Conservation (phyloP, 2,113 vertebrate genomes). For the Danio rerio region DNA sequence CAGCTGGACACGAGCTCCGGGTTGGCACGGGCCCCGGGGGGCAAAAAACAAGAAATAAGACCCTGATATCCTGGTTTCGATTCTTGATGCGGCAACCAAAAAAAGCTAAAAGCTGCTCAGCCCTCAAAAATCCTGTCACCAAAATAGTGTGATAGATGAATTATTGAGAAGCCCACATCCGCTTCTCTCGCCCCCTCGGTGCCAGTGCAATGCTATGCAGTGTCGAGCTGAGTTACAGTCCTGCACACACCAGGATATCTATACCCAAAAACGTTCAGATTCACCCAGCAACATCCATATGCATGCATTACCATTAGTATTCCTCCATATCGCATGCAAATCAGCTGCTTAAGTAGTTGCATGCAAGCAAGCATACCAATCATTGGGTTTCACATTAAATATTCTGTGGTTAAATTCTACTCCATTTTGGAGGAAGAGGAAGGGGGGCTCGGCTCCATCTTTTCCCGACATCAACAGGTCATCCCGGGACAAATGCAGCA, state of each 20-base stretch:
- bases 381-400: slow-evolving; percentile 6
- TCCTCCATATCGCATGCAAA: slow-evolving; percentile 1
- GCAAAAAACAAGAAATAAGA: slow-evolving; percentile 38
- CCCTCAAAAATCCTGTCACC: slow-evolving; percentile 47
- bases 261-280: slow-evolving; percentile 20
- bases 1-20: slow-evolving; percentile 69
- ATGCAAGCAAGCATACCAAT: not conserved
- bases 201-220: slow-evolving; percentile 59
- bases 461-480: slow-evolving; percentile 81
- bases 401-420: slow-evolving; percentile 35
- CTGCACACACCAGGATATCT: slow-evolving; percentile 59
- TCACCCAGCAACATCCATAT: slow-evolving; percentile 25
- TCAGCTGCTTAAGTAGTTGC: not conserved
- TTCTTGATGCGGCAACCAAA: slow-evolving; percentile 9
- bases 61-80: slow-evolving; percentile 43
- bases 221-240: slow-evolving; percentile 63
- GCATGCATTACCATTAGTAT: not conserved
- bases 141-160: slow-evolving; percentile 61
- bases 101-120: slow-evolving; percentile 12
- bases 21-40: slow-evolving; percentile 70
- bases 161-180: slow-evolving; percentile 63
- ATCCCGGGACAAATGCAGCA: slow-evolving; percentile 76
- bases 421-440: slow-evolving; percentile 32
- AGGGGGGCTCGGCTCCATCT: slow-evolving; percentile 10
- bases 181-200: slow-evolving; percentile 53